Evolutionary conservation across 2,113 vertebrate genomes (phyloP).

Genomic region (Pangasianodon gigas): DNA sequence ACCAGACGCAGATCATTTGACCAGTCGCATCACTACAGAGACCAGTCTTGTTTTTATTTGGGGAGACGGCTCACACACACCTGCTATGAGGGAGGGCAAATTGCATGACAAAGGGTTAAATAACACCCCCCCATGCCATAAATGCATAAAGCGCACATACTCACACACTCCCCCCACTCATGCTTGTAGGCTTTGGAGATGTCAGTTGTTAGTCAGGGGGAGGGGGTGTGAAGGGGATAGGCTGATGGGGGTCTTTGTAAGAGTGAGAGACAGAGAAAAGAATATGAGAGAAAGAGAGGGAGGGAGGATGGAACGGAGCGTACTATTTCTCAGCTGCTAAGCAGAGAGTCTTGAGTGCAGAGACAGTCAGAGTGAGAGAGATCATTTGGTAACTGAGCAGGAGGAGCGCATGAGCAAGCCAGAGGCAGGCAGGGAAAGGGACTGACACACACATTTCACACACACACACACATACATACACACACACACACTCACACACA

Average conservation of each 20-base stretch:
- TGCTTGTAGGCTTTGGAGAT: slow-evolving; percentile 70
- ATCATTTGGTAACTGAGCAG: slow-evolving; percentile 6
- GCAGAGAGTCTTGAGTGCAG: slow-evolving; percentile 70
- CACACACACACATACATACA: background rate
- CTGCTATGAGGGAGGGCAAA: slow-evolving; percentile 36
- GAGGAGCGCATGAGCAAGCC: slow-evolving; percentile 31
- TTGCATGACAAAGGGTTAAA: slow-evolving; percentile 47
- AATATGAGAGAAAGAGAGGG: slow-evolving; percentile 30
- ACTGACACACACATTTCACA: slow-evolving; percentile 1
- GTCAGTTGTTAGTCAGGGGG: slow-evolving; percentile 70
- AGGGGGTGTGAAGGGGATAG: slow-evolving; percentile 70
- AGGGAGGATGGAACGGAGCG: slow-evolving; percentile 63
- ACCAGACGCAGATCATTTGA: slow-evolving; percentile 60
- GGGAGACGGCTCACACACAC: slow-evolving; percentile 37
- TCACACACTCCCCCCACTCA: slow-evolving; percentile 56
- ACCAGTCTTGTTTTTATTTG: slow-evolving; percentile 1
- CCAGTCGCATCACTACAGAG: slow-evolving; percentile 41
- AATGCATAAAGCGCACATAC: slow-evolving; percentile 43
- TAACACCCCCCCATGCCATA: slow-evolving; percentile 29
- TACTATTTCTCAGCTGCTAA: slow-evolving; percentile 76
- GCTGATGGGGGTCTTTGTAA: slow-evolving; percentile 63
- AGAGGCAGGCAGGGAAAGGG: slow-evolving; percentile 53
- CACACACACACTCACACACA: slow-evolving; percentile 28
- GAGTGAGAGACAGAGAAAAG: slow-evolving; percentile 37
- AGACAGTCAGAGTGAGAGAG: slow-evolving; percentile 46